Base-by-base conservation (phyloP, 2,888 invertebrate species). In the Rapana venosa region DNA sequence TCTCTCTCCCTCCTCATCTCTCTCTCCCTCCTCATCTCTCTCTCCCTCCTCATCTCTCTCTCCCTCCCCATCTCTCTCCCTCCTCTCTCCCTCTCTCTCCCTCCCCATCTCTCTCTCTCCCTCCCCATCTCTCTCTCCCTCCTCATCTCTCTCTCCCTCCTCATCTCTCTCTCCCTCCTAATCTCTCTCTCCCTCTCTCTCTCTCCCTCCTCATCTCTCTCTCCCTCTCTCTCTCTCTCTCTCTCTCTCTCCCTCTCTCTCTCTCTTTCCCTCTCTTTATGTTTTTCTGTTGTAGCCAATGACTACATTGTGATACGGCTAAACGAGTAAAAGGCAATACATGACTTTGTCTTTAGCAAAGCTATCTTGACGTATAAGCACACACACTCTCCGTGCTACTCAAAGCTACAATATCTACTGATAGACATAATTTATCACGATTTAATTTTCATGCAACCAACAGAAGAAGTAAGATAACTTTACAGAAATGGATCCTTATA, bases 201-300 rank as follows among this genome's bases (percentile, higher is more conserved):
- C n/a, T 74, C 74, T 26, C 74, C 22, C 74, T 74, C 74, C 22
- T 22, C 22, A 11, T 74, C 74, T 74, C 74, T 26, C 74, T 74
- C 74, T 74, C 22, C 22, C 74, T 74, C 74, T 74, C 74, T 74
- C 74, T 74, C 74, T 74, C 74, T 26, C n/a, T 74, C 74, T 74
- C 74, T 74, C 74, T 74, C 74, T 74, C 74, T 74, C 74, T 26
- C 74, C n/a, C 74, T 74, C 74, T 74, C 74, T 74, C 74, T 74
- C 74, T 74, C n/a, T 74, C 74, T 26, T 22, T 74, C n/a, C 47
- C 47, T 8, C 47, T 47, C 47, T 47, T 47, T 47, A 47, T n/a
- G 47, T 47, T 8, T 47, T 47, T 8, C 47, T 47, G 47, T 8
- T 47, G 47, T 47, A 8, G 47, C 47, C 47, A 5, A 8, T 47